Conservation (phyloP, 2,113 vertebrate species). For the Chascanopsetta lugubris region DNA sequence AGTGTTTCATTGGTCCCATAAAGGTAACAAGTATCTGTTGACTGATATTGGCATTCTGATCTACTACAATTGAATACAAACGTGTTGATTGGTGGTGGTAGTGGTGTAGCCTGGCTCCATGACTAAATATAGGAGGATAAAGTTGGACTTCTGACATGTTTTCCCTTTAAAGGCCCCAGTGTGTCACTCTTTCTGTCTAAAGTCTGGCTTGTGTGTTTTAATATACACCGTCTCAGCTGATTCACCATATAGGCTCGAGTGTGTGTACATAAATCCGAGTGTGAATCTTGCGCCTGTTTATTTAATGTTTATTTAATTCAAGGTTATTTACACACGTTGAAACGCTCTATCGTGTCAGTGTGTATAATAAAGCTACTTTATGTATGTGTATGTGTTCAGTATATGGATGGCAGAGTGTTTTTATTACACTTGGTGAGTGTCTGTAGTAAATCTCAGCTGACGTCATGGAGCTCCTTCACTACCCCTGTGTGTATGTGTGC, state of each 20-base stretch:
- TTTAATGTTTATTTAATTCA: not conserved
- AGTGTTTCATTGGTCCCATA: not conserved
- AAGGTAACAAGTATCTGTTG: too few relatives aligned
- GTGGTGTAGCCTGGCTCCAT: not conserved
- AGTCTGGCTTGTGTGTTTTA: conserved; percentile 10
- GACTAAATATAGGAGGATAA: not conserved
- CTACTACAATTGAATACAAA: not conserved
- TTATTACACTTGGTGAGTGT: conserved; percentile 18
- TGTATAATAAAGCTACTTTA: conserved; percentile 1
- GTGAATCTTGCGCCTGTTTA: too few relatives aligned
- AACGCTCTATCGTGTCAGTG: not conserved
- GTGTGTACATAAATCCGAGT: not conserved
- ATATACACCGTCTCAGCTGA: conserved; percentile 17
- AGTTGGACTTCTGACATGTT: not conserved
- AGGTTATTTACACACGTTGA: not conserved
- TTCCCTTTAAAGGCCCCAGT: not conserved
- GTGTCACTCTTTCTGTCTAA: conserved; percentile 30
- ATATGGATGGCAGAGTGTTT: conserved; percentile 10
- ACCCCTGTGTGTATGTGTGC: not conserved
- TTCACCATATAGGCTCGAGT: conserved; percentile 1
- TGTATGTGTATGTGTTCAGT: not conserved
- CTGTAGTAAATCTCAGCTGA: conserved; percentile 30
- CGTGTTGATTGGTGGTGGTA: not conserved
- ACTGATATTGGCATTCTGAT: too few relatives aligned
- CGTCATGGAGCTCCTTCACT: conserved; percentile 10